Evolutionary conservation across 92 coral and sea anemone species (phyloP), one percentile per base, ranked within the genome.

Genomic region (Porites rus): DNA sequence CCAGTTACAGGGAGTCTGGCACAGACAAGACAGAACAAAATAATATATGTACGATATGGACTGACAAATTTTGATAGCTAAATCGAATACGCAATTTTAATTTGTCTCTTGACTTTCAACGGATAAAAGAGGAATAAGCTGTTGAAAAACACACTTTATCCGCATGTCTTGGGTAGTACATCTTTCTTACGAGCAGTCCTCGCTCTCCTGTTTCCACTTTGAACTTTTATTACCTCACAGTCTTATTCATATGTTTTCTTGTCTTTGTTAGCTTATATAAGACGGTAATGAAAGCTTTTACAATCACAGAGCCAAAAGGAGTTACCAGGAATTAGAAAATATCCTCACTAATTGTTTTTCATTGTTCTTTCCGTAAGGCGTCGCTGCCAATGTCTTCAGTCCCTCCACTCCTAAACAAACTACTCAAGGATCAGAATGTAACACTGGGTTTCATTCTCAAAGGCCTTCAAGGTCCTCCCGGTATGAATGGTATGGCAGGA

Each of bases 401-500:
- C 58, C 99, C 99, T 59, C 99, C 99, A 53, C 87, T 97, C 86
- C 93, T 97, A 31, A 97, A 97, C 91, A 97, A 97, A 91, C 93
- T 97, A 76, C 94, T 97, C 80, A 95, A 95, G 91, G 99, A 97
- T 84, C 99, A 97, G 88, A 97, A 97, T 95, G 99, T 97, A 20
- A 97, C 99, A 50, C 83, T 97, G 82, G 99, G 99, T 63, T 97
- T 97, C 98, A 97, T 97, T 79, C 90, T 97, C 79, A 97, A 97
- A 88, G 99, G 99, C 87, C 94, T 97, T 21, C 99, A 97, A 85
- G 99, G 99, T 56, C 99, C 99, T 31, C 99, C 99, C 79, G 99
- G 99, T 82, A 63, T 92, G 87, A 92, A 96, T 85, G 99, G 99
- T 54, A 81, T 89, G 88, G 96, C 98, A 50, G 99, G 99, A 79